Base-by-base conservation (phyloP, 2,888 invertebrate genomes). In the Drosophila cracens region DNA sequence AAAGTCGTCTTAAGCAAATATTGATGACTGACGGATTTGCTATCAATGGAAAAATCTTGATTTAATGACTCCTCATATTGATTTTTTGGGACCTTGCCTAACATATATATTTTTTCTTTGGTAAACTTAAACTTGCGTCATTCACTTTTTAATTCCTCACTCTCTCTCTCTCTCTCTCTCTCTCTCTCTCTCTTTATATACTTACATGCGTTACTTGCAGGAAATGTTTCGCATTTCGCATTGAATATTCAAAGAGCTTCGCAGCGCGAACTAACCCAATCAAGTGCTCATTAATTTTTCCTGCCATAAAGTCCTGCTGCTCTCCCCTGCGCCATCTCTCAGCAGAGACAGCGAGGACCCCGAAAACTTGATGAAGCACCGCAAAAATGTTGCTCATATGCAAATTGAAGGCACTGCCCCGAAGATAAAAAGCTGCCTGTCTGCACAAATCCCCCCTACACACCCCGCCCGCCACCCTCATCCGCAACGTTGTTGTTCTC, bases 371-470 rank as follows among this genome's bases (percentile, higher is more conserved):
- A 79, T 74, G 69, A 82, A 82, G 79, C 70, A 67, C 56, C 74
- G 70, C 82, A 79, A 38, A 82, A 82, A 65, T 74, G 46, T 79
- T 82, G 79, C 80, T 79, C 82, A 82, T 79, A 80, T 82, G 81
- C 76, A 80, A 80, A 76, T 72, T 80, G 29, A 63, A 59, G 71
- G 38, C 74, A 53, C n/a, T 25, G 25, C 29, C 21, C 38, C 10
- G 10, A 29, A 25, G 11, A n/a, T 27, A 61, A 62, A 56, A 72
- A 72, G 21, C 7, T 43, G n/a, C 16, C 2, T n/a, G 5, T 25
- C 54, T 25, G 25, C 34, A 1, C 16, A 13, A 3, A n/a, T n/a
- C 13, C 29, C 16, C 25, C 36, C 36, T 38, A 13, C 27, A 64
- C 48, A 46, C 5, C 43, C 43, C 2, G 1, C 11, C n/a, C 2